Percentiles rank a stretch among this genome's conserved stretches.
Evolutionary conservation across 2,888 invertebrate genomes (phyloP).

Genomic region (Anodontia alba): DNA sequence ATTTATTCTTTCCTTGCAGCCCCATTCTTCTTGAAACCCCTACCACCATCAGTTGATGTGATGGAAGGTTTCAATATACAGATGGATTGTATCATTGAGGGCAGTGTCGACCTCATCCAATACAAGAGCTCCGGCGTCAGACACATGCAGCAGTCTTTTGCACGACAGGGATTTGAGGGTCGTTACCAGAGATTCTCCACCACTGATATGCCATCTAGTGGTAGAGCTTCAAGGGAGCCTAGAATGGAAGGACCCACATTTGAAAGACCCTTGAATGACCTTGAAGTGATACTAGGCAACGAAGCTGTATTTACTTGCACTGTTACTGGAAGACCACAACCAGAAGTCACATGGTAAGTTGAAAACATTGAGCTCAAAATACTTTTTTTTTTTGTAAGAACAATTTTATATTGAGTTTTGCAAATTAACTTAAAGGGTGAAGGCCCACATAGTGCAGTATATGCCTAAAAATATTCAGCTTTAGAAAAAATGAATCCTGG

Average conservation of each 20-base stretch:
- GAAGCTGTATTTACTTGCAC: slow-evolving; percentile 78
- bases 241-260: slow-evolving; percentile 53
- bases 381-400: background rate
- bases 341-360: slow-evolving; percentile 81
- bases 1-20: slow-evolving; percentile 68
- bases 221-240: slow-evolving; percentile 22
- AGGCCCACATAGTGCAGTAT: no score
- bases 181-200: slow-evolving; percentile 68
- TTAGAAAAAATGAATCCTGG: no score
- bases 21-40: slow-evolving; percentile 81
- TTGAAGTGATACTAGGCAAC: slow-evolving; percentile 72
- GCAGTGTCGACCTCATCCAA: slow-evolving; percentile 74
- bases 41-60: slow-evolving; percentile 78
- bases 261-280: slow-evolving; percentile 64
- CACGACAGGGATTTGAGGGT: slow-evolving; percentile 74
- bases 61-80: slow-evolving; percentile 81
- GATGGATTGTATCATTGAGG: slow-evolving; percentile 91
- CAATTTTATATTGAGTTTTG: background rate
- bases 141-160: slow-evolving; percentile 65
- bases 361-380: no score
- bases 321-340: slow-evolving; percentile 74
- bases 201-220: slow-evolving; percentile 46
- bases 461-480: no score
- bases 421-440: background rate
- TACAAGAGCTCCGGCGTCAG: slow-evolving; percentile 68